phyloP scores from a whole-genome alignment of 1,140 invertebrate species.

The Penaeus japonicus region DNA sequence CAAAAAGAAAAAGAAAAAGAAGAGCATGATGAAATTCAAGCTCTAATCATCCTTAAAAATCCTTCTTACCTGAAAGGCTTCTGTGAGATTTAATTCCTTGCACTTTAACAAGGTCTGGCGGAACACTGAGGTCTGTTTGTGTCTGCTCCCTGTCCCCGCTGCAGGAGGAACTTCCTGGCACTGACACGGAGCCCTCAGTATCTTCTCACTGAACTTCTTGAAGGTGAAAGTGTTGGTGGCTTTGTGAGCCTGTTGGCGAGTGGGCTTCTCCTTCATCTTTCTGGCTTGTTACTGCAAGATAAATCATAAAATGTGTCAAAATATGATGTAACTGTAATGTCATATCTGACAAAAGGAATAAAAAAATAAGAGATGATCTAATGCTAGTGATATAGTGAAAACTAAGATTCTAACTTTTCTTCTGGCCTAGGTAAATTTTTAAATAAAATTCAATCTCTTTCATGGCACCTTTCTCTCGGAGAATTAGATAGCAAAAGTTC shows the following conservation, averaged over 20 bases:
- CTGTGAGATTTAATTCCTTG: conserved; percentile 27
- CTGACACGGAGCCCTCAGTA: conserved; percentile 19
- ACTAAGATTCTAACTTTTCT: no score
- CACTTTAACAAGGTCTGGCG: conserved; percentile 9
- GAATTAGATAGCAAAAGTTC: no score
- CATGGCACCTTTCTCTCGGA: no score
- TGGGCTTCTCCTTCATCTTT: conserved; percentile 15
- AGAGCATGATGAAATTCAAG: background rate
- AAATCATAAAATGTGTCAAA: no score
- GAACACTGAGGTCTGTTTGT: background rate
- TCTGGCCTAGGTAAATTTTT: no score
- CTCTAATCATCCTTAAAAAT: background rate
- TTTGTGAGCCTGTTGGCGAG: conserved; percentile 28
- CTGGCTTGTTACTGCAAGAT: no score
- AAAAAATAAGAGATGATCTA: no score
- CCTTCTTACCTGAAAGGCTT: conserved; percentile 33
- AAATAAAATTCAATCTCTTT: no score
- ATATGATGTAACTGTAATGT: no score
- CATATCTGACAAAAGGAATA: no score
- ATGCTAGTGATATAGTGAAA: no score
- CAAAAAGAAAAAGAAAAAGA: no score
- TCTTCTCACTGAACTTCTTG: conserved; percentile 18
- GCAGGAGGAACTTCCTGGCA: conserved; percentile 39
- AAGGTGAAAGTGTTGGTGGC: conserved; percentile 28
- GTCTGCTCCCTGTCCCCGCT: background rate